These are phyloP conservation scores for Numida meleagris DNA, from an alignment of 2,113 vertebrate species.

Conservation along the genomic window DNA sequence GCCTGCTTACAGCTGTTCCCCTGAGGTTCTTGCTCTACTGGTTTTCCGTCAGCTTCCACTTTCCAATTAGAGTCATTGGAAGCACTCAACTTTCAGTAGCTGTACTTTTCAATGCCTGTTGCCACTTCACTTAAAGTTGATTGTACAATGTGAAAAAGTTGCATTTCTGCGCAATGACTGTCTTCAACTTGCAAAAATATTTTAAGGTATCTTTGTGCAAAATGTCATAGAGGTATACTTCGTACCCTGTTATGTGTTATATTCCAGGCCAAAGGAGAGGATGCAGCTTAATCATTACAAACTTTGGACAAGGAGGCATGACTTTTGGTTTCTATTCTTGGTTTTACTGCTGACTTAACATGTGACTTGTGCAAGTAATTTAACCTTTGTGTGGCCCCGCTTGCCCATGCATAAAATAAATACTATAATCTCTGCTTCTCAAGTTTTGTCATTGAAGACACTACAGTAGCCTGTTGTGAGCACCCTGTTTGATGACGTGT, in stretches of 20 bases:
- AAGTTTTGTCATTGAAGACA: background rate
- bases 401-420: constrained; percentile 15
- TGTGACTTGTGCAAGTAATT: constrained; percentile 39
- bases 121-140: constrained; percentile 5
- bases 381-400: background rate
- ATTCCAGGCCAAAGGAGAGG: constrained; percentile 32
- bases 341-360: constrained; percentile 45
- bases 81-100: background rate
- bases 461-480: background rate
- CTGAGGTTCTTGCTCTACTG: constrained; percentile 41
- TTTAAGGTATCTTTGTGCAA: background rate
- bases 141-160: background rate
- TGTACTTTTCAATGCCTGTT: constrained; percentile 27
- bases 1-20: constrained; percentile 26
- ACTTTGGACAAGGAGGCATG: constrained; percentile 24
- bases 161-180: background rate
- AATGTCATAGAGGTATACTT: constrained; percentile 22
- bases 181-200: background rate
- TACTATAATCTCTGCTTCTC: constrained; percentile 20
- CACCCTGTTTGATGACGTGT: background rate
- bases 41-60: constrained; percentile 43
- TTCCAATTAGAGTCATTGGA: constrained; percentile 38
- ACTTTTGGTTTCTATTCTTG: constrained; percentile 57
- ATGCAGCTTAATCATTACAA: constrained; percentile 62
- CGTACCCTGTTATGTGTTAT: background rate